Conservation (phyloP, 2,888 invertebrate genomes). For the Drosophila siamana region DNA sequence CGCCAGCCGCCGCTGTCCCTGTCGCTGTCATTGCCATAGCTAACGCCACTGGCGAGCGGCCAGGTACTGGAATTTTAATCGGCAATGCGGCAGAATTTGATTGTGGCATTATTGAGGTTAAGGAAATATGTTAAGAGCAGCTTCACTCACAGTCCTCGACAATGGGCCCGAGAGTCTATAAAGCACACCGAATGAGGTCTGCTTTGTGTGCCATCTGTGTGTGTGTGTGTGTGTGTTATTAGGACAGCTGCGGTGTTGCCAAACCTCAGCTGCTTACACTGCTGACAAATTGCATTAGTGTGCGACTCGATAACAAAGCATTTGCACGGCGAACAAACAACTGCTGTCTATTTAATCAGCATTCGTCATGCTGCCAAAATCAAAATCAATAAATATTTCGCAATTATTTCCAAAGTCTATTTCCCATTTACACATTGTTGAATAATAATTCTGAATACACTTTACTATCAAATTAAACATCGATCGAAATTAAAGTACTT, state of each 20-base stretch:
- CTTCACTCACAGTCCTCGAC: constrained; percentile 32
- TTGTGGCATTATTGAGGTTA: constrained; percentile 78
- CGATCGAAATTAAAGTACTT: no score
- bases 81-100: constrained; percentile 75
- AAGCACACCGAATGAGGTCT: constrained; percentile 26
- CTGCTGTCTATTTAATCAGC: no score
- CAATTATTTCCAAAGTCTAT: no score
- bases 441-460: neutral
- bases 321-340: neutral
- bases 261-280: constrained; percentile 7
- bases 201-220: neutral
- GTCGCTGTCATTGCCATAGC: no score
- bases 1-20: constrained; percentile 9
- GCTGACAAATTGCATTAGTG: constrained; percentile 11
- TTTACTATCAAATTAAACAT: neutral
- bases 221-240: no score
- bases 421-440: neutral
- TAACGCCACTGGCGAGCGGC: constrained; percentile 50
- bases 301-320: neutral
- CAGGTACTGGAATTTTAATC: constrained; percentile 71
- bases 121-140: constrained; percentile 71
- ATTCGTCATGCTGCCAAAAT: neutral
- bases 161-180: constrained; percentile 29
- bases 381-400: neutral
- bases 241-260: constrained; percentile 9